Evolutionary conservation across 2,113 vertebrate species (phyloP).

Genomic region (Columbina picui): DNA sequence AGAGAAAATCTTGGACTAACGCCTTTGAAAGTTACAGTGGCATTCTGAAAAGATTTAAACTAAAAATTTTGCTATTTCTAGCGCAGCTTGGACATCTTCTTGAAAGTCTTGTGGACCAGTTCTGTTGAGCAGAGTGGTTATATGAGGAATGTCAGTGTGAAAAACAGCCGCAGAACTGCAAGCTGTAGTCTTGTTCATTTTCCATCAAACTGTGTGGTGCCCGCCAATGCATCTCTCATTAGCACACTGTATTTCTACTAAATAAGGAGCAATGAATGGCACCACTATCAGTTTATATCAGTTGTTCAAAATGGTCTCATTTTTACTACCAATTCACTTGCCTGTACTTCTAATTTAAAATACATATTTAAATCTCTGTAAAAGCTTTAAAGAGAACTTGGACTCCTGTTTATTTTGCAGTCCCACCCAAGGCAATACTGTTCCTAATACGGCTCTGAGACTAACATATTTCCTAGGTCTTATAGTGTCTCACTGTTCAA

Average conservation of each 20-base stretch:
- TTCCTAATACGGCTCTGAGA: neutral
- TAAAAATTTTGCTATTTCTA: neutral
- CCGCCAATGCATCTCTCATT: neutral
- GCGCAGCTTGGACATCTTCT: neutral
- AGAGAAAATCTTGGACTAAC: neutral
- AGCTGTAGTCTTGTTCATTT: neutral
- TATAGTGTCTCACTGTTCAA: neutral
- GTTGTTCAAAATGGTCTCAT: neutral
- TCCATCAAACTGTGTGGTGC: neutral
- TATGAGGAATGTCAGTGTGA: neutral
- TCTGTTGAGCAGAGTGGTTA: neutral
- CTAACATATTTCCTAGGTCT: neutral
- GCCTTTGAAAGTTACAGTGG: neutral
- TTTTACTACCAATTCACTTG: neutral
- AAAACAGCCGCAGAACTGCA: neutral
- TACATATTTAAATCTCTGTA: neutral
- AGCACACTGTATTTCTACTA: neutral
- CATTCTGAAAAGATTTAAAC: neutral
- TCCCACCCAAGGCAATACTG: neutral
- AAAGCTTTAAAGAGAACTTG: neutral
- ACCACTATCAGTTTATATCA: neutral
- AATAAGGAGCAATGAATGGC: neutral
- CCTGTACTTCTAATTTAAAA: neutral
- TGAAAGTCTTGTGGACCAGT: neutral
- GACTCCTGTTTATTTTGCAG: neutral